phyloP scores from a whole-genome alignment of 92 coral and sea anemone genomes.

The Palythoa grandis region DNA sequence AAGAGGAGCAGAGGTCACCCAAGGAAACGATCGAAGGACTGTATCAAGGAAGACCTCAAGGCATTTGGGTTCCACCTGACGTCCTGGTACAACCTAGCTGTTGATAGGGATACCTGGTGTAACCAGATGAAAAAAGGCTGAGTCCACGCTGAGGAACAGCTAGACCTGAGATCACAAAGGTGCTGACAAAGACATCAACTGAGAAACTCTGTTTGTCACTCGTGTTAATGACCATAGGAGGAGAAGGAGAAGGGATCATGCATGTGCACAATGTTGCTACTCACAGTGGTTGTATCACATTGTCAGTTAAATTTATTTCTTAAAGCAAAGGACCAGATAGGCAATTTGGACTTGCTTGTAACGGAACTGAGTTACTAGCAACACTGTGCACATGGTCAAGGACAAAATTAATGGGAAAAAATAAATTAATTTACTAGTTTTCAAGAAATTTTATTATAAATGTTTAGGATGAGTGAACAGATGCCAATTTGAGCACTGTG shows the following conservation, averaged over 20 bases:
- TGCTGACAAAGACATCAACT: neutral
- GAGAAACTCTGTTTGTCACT: neutral
- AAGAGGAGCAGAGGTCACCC: neutral
- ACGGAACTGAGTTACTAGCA: no score
- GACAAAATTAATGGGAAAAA: no score
- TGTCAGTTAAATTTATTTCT: neutral
- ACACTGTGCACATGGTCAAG: no score
- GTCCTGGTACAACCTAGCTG: neutral
- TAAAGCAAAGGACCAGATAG: neutral
- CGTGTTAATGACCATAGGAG: no score
- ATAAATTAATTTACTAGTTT: no score
- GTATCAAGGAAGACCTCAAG: neutral
- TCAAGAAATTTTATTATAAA: no score
- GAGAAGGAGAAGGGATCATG: no score
- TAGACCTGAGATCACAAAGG: neutral
- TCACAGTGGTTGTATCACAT: neutral
- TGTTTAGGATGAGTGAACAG: no score
- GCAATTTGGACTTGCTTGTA: neutral
- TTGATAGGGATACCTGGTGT: neutral
- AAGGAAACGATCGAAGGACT: neutral
- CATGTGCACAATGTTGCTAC: conserved; percentile 22
- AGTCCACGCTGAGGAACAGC: neutral
- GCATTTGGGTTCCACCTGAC: conserved; percentile 2
- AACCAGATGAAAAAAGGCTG: neutral
- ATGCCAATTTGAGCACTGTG: no score